phyloP scores from a whole-genome alignment of 2,113 vertebrate species.

The Pongo abelii region DNA sequence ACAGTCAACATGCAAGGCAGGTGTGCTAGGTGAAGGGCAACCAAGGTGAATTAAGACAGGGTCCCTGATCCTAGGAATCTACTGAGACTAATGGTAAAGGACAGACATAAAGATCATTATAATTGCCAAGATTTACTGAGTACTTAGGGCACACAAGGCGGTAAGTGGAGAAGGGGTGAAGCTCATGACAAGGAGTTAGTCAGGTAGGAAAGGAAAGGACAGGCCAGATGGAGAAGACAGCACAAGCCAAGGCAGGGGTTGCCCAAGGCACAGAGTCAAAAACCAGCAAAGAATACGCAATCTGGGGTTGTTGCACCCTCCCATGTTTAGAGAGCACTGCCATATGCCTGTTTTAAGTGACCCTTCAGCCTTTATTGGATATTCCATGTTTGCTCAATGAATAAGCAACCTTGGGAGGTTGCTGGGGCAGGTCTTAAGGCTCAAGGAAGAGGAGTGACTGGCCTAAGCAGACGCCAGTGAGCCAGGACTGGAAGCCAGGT shows the following conservation, averaged over 20 bases:
- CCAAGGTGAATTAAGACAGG: background rate
- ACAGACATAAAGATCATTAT: background rate
- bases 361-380: background rate
- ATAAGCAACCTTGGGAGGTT: background rate
- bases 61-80: background rate
- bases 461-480: background rate
- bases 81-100: background rate
- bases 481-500: background rate
- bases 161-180: background rate
- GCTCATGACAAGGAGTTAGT: fast-evolving
- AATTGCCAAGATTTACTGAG: background rate
- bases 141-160: fast-evolving
- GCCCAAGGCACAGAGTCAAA: background rate
- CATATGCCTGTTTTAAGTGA: too few species aligned
- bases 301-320: too few species aligned
- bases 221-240: background rate
- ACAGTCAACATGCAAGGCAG: background rate
- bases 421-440: background rate
- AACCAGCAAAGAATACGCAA: background rate
- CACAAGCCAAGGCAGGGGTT: background rate
- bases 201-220: background rate
- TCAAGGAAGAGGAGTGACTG: background rate
- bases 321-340: background rate
- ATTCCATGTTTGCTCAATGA: background rate
- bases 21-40: background rate